Evolutionary conservation across 1,140 invertebrate genomes (phyloP).

Genomic region (Ips nitidus): DNA sequence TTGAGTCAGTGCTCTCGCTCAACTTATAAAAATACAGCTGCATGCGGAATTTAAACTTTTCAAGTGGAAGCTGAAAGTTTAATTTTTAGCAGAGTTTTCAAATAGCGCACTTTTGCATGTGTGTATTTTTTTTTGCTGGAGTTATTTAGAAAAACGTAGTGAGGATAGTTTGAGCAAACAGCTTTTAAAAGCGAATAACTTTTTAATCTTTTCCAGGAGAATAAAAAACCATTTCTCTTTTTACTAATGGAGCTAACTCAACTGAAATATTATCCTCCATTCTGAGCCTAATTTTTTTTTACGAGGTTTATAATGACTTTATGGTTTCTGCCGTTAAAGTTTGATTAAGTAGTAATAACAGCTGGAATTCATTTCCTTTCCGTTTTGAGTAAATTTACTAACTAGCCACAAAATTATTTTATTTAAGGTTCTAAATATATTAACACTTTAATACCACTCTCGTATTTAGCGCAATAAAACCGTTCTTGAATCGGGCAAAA

Average conservation of each 20-base stretch:
- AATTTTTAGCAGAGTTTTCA: neutral
- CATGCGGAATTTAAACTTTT: neutral
- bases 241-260: slow-evolving; percentile 1
- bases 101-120: neutral
- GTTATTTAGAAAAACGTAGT: too few species aligned
- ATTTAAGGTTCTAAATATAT: too few species aligned
- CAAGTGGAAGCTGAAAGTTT: neutral
- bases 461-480: slow-evolving; percentile 9
- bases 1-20: neutral
- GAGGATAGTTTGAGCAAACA: too few species aligned
- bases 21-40: neutral
- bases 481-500: slow-evolving; percentile 4
- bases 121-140: too few species aligned
- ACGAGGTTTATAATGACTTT: neutral
- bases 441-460: too few species aligned
- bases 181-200: neutral
- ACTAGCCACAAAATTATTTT: too few species aligned
- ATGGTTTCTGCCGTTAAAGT: neutral
- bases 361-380: too few species aligned
- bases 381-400: too few species aligned
- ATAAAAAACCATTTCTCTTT: neutral
- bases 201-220: slow-evolving; percentile 1
- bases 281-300: neutral
- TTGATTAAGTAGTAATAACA: neutral
- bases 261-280: slow-evolving; percentile 1